phyloP scores from a whole-genome alignment of 2,113 vertebrate species.

The Cochlearius cochlearius region DNA sequence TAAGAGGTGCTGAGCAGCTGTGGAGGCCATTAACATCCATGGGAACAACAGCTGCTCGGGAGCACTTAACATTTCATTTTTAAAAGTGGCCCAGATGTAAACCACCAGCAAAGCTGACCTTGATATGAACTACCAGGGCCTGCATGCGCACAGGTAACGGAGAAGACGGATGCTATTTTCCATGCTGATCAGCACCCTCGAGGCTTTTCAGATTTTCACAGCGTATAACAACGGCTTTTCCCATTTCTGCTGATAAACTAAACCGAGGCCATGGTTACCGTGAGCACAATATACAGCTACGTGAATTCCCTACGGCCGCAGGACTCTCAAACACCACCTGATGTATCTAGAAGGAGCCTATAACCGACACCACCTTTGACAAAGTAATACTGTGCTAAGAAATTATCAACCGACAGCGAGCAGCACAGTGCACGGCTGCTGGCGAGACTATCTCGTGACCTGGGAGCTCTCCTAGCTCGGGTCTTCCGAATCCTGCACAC shows the following conservation, averaged over 20 bases:
- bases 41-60: not conserved
- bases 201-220: not conserved
- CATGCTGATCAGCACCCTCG: not conserved
- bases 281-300: not conserved
- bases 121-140: not conserved
- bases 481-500: accelerated
- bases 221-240: not conserved
- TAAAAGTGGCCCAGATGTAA: not conserved
- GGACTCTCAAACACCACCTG: not conserved
- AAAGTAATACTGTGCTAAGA: not conserved
- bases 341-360: not conserved
- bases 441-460: not conserved
- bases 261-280: accelerated
- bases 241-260: not conserved
- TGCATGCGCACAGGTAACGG: not conserved
- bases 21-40: not conserved
- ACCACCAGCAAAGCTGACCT: not conserved
- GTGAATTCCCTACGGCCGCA: accelerated
- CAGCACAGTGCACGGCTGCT: not conserved
- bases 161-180: not conserved
- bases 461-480: accelerated
- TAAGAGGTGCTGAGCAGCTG: not conserved
- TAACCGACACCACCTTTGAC: not conserved
- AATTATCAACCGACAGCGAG: not conserved
- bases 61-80: not conserved